Evolutionary conservation across 2,113 vertebrate species (phyloP).

Genomic region (Myanophis thanlyinensis): DNA sequence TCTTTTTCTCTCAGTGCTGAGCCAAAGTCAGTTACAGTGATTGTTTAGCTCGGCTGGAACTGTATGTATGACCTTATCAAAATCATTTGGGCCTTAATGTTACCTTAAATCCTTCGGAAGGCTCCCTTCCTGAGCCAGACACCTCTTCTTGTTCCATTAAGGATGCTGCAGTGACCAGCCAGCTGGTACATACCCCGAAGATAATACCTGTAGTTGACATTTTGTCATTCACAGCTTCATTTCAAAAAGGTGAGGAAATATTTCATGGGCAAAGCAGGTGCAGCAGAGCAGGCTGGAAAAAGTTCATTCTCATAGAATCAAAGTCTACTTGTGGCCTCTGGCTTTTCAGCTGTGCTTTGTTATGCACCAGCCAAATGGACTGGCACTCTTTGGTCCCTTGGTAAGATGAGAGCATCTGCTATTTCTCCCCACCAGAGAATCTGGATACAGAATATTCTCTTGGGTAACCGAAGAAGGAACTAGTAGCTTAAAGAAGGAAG

Average conservation of each 20-base stretch:
- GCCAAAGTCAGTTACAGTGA: background rate
- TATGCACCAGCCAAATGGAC: background rate
- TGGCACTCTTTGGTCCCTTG: background rate
- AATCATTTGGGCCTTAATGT: background rate
- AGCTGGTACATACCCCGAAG: background rate
- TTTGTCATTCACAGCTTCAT: background rate
- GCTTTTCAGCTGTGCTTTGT: conserved; percentile 22
- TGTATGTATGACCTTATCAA: background rate
- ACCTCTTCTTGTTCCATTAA: background rate
- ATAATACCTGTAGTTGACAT: background rate
- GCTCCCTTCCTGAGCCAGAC: background rate
- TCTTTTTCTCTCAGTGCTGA: background rate
- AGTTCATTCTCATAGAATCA: conserved; percentile 7
- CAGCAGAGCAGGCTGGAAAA: background rate
- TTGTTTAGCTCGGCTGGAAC: background rate
- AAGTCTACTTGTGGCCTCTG: conserved; percentile 11
- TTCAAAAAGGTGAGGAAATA: background rate
- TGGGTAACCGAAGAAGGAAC: background rate
- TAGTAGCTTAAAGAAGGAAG: background rate
- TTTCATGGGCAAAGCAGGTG: conserved; percentile 8
- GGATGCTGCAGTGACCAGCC: background rate
- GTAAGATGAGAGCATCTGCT: conserved; percentile 1
- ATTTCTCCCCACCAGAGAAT: background rate
- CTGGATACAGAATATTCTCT: background rate
- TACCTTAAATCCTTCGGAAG: background rate